Conservation (phyloP, 2,888 invertebrate genomes). For the Euplagia quadripunctaria region DNA sequence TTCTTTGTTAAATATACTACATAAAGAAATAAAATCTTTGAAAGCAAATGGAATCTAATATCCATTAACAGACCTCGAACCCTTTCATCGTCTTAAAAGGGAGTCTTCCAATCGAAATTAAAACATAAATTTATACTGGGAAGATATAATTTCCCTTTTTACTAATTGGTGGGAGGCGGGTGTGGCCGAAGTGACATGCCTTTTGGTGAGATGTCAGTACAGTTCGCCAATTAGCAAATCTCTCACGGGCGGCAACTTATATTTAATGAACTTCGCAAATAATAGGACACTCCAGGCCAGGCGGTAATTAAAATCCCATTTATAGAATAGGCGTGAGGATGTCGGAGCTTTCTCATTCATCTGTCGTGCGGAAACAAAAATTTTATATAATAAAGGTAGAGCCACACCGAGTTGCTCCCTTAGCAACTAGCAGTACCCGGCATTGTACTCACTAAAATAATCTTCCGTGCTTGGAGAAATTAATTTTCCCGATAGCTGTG, state of each 20-base stretch:
- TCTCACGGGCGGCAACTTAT: slow-evolving; percentile 52
- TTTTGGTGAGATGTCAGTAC: slow-evolving; percentile 63
- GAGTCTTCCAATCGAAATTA: slow-evolving; percentile 55
- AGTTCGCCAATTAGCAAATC: slow-evolving; percentile 67
- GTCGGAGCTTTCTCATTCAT: slow-evolving; percentile 36
- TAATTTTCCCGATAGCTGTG: too few species aligned
- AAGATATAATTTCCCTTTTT: slow-evolving; percentile 64
- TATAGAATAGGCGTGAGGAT: slow-evolving; percentile 56
- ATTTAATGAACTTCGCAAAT: slow-evolving; percentile 67
- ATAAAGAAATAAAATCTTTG: slow-evolving; percentile 45
- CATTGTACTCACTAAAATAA: neutral
- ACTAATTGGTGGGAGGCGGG: slow-evolving; percentile 58
- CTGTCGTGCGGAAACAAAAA: slow-evolving; percentile 50
- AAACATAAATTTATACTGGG: slow-evolving; percentile 61
- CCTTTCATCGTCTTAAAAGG: slow-evolving; percentile 55
- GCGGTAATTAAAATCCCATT: slow-evolving; percentile 73
- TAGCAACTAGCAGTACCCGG: slow-evolving; percentile 21
- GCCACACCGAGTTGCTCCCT: slow-evolving; percentile 16
- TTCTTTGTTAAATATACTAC: slow-evolving; percentile 6
- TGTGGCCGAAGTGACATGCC: slow-evolving; percentile 61
- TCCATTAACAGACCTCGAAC: slow-evolving; percentile 50
- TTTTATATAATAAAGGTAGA: slow-evolving; percentile 41
- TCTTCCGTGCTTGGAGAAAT: neutral
- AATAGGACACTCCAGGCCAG: slow-evolving; percentile 60
- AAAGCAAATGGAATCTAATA: slow-evolving; percentile 62